phyloP scores from a whole-genome alignment of 2,113 vertebrate genomes.

The Cyanoramphus novaezelandiae region DNA sequence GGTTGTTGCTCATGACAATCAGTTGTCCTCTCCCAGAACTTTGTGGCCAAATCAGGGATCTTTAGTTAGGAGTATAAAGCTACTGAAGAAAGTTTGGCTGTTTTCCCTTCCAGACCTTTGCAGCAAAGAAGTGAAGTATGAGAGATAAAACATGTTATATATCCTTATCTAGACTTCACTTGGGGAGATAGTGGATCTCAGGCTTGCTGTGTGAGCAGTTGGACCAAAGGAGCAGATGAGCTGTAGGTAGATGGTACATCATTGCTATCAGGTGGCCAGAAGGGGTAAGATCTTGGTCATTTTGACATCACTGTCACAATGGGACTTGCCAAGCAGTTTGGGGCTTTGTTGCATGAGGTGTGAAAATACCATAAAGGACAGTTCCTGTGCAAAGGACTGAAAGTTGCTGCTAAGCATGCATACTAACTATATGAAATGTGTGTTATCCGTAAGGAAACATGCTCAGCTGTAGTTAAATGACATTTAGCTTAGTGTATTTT shows the following conservation, averaged over 20 bases:
- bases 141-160: neutral
- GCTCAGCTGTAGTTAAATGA: neutral
- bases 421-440: neutral
- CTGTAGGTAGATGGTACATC: neutral
- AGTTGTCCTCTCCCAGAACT: neutral
- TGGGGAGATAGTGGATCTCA: no score
- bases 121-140: neutral
- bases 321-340: neutral
- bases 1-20: neutral
- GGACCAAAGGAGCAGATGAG: neutral
- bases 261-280: neutral
- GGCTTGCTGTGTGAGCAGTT: neutral
- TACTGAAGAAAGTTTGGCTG: neutral
- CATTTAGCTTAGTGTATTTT: neutral
- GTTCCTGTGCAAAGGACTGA: neutral
- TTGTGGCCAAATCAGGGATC: neutral
- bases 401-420: neutral
- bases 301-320: neutral
- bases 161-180: neutral
- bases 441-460: neutral
- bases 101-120: neutral
- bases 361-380: neutral
- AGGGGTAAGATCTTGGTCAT: neutral
- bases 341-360: neutral
- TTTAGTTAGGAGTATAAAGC: neutral